Evolutionary conservation across 2,888 invertebrate species (phyloP).

Genomic region (Azorinus chamasolen): DNA sequence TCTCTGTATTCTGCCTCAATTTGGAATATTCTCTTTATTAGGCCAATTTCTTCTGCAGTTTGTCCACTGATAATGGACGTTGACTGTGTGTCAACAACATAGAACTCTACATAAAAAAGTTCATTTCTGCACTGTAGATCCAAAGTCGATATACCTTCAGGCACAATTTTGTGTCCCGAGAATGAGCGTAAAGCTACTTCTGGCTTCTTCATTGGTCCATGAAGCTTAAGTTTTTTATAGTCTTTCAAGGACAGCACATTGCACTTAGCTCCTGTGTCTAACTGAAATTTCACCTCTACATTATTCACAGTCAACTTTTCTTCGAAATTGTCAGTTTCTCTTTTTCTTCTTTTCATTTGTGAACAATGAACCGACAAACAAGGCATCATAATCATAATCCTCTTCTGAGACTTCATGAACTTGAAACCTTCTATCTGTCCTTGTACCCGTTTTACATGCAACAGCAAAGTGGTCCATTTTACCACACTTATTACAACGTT

Average conservation of each 20-base stretch:
- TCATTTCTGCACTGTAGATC: too few relatives aligned
- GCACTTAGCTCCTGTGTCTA: slow-evolving; percentile 53
- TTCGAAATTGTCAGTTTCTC: slow-evolving; percentile 12
- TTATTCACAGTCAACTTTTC: slow-evolving; percentile 14
- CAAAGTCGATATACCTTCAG: neutral
- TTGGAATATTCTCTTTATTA: slow-evolving; percentile 33
- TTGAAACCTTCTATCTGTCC: slow-evolving; percentile 2
- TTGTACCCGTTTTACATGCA: slow-evolving; percentile 21
- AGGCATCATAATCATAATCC: slow-evolving; percentile 32
- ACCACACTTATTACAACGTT: slow-evolving; percentile 25
- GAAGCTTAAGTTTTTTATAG: slow-evolving; percentile 35
- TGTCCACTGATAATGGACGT: slow-evolving; percentile 42
- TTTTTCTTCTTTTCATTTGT: neutral
- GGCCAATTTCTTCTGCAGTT: slow-evolving; percentile 29
- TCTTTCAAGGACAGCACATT: slow-evolving; percentile 39
- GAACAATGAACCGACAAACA: slow-evolving; percentile 15
- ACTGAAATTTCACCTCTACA: slow-evolving; percentile 25
- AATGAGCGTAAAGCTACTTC: slow-evolving; percentile 36
- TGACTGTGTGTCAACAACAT: slow-evolving; percentile 38
- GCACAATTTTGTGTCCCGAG: slow-evolving; percentile 39
- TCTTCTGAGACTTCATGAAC: slow-evolving; percentile 26
- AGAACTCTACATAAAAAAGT: slow-evolving; percentile 17
- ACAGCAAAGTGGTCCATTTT: slow-evolving; percentile 41
- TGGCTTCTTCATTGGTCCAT: slow-evolving; percentile 22
- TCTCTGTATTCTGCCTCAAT: slow-evolving; percentile 27